Evolutionary conservation across 2,797 vertebrate species (phyloP).

Genomic region (Silurus aristotelis): DNA sequence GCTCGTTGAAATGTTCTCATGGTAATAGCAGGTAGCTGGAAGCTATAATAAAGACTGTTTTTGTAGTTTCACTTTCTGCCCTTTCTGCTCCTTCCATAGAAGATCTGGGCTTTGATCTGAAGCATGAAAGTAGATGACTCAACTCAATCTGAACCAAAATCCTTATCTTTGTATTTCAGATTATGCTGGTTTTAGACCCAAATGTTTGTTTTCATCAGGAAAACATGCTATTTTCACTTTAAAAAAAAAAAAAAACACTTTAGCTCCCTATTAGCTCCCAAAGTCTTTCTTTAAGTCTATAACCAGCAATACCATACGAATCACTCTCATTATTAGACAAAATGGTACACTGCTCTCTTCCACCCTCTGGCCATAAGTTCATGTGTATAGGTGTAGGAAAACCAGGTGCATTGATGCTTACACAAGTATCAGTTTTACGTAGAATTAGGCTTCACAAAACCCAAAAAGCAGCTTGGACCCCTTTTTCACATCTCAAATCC

Average conservation of each 20-base stretch:
- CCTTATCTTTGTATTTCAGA: neutral
- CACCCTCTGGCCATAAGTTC: slow-evolving; percentile 8
- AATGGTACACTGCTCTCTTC: neutral
- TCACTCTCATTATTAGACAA: neutral
- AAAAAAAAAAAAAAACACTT: neutral
- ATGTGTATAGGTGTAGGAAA: slow-evolving; percentile 16
- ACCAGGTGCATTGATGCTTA: slow-evolving; percentile 22
- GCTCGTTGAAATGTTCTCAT: neutral
- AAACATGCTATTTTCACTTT: slow-evolving; percentile 18
- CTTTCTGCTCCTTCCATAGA: neutral
- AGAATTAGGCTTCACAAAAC: slow-evolving; percentile 20
- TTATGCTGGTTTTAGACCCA: neutral
- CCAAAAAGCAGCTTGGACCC: slow-evolving; percentile 14
- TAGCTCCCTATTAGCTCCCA: neutral
- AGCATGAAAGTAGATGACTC: neutral
- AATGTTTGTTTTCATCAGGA: neutral
- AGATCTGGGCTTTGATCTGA: slow-evolving; percentile 6
- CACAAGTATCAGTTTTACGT: slow-evolving; percentile 44
- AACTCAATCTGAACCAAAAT: neutral
- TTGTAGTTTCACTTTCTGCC: slow-evolving; percentile 6
- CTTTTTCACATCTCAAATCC: slow-evolving; percentile 34
- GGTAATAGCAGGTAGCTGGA: neutral
- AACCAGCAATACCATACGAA: neutral
- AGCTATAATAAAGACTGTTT: neutral
- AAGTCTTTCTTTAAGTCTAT: neutral